A percentile compares a stretch with the other conserved stretches of the same genome.
These are phyloP conservation scores for Amphipoea oculea DNA, from an alignment of 2,888 invertebrate genomes.

Conservation along the genomic window DNA sequence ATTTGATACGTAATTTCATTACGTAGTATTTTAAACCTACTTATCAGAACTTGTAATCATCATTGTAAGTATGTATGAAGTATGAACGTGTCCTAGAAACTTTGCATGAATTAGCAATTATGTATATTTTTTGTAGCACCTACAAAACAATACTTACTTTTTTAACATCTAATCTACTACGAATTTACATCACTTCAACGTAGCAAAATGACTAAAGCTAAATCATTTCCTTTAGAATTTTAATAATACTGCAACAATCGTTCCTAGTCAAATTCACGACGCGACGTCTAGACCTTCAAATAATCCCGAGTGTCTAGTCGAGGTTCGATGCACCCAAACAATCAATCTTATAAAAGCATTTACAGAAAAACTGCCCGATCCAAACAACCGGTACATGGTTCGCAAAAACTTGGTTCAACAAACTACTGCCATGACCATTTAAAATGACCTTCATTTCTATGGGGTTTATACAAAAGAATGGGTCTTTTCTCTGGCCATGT, in stretches of 20 bases:
- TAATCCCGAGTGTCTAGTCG: constrained; percentile 16
- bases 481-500: constrained; percentile 42
- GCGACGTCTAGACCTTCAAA: constrained; percentile 25
- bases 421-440: constrained; percentile 70
- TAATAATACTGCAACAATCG: constrained; percentile 5
- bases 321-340: constrained; percentile 74
- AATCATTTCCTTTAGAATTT: neutral
- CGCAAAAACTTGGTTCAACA: constrained; percentile 85
- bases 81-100: neutral
- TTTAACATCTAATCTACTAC: neutral
- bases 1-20: neutral
- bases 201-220: constrained; percentile 27
- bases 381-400: constrained; percentile 76
- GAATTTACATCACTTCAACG: constrained; percentile 16
- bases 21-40: constrained; percentile 24
- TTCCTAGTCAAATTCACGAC: neutral
- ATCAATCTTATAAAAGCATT: constrained; percentile 72
- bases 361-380: constrained; percentile 72
- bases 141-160: neutral
- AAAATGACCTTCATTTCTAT: constrained; percentile 18
- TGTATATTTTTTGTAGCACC: constrained; percentile 24
- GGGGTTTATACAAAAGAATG: neutral
- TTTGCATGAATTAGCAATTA: constrained; percentile 20
- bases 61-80: neutral
- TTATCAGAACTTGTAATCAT: neutral